Conservation (phyloP, 2,888 invertebrate species). For the Heliconius aoede region DNA sequence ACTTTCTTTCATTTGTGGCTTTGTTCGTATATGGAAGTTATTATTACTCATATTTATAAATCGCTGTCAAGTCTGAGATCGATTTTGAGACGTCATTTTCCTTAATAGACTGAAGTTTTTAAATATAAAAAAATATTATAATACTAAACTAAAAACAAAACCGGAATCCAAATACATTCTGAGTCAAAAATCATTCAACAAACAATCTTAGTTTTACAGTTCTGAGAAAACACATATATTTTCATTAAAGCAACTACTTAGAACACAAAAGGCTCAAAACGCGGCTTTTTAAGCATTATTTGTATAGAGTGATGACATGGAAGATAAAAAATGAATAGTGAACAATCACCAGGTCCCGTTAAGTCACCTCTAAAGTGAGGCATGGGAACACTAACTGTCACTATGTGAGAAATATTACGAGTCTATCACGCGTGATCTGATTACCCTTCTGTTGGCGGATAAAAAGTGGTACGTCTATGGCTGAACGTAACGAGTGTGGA, state of each 20-base stretch:
- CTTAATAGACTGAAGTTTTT: too few relatives aligned
- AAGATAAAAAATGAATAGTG: conserved; percentile 22
- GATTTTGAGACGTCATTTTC: too few relatives aligned
- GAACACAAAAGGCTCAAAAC: neutral
- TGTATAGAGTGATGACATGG: conserved; percentile 5
- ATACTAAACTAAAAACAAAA: too few relatives aligned
- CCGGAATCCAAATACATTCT: too few relatives aligned
- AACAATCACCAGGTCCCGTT: conserved; percentile 41
- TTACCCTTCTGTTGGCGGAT: neutral
- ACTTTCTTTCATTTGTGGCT: neutral
- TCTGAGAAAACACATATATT: neutral
- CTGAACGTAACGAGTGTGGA: too few relatives aligned
- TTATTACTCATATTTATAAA: too few relatives aligned
- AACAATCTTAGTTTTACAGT: neutral
- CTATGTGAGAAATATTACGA: conserved; percentile 29
- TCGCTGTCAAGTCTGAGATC: too few relatives aligned
- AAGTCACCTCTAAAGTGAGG: conserved; percentile 40
- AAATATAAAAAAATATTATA: too few relatives aligned
- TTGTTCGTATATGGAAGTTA: neutral
- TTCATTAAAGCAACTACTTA: conserved; percentile 3
- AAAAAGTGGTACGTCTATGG: neutral
- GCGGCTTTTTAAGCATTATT: neutral
- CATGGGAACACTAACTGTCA: conserved; percentile 47
- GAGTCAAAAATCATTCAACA: too few relatives aligned
- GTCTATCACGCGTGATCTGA: conserved; percentile 25